A percentile compares a stretch with the other conserved stretches of the same genome.
These are phyloP conservation scores for Microtus oregoni DNA, from an alignment of 2,113 vertebrate genomes.

Conservation along the genomic window DNA sequence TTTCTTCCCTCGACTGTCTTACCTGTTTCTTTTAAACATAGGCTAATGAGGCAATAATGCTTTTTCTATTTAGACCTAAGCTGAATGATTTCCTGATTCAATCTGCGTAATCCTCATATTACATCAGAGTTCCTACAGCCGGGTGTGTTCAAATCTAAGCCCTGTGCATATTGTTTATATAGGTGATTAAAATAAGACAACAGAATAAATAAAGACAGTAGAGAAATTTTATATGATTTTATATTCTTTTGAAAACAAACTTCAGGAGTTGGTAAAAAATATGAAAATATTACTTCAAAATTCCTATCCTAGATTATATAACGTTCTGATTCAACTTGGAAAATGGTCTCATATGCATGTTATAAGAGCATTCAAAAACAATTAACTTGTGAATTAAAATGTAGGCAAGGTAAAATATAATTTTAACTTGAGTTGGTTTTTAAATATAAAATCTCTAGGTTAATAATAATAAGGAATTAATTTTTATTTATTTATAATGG, in stretches of 20 bases:
- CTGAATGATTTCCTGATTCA: slow-evolving; percentile 10
- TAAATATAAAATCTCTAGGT: slow-evolving; percentile 51
- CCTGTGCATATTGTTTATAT: background rate
- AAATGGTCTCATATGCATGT: slow-evolving; percentile 45
- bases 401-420: slow-evolving; percentile 63
- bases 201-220: slow-evolving; percentile 32
- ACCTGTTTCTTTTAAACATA: slow-evolving; percentile 8
- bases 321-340: slow-evolving; percentile 60
- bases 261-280: slow-evolving; percentile 27
- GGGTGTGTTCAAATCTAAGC: slow-evolving; percentile 9
- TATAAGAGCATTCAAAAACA: slow-evolving; percentile 55
- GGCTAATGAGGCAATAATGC: background rate
- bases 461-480: slow-evolving; percentile 49
- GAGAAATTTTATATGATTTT: background rate
- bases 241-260: slow-evolving; percentile 50
- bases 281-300: slow-evolving; percentile 67
- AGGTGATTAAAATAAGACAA: background rate
- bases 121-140: background rate
- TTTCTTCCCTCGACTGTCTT: background rate
- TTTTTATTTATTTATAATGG: slow-evolving; percentile 62
- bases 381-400: slow-evolving; percentile 69
- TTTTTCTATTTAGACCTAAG: slow-evolving; percentile 14
- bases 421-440: slow-evolving; percentile 60
- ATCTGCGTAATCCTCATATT: background rate
- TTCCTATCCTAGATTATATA: slow-evolving; percentile 57